Percentiles rank a stretch among this genome's conserved stretches.
phyloP scores from a whole-genome alignment of 2,797 vertebrate species.

The Aphelocoma californica region DNA sequence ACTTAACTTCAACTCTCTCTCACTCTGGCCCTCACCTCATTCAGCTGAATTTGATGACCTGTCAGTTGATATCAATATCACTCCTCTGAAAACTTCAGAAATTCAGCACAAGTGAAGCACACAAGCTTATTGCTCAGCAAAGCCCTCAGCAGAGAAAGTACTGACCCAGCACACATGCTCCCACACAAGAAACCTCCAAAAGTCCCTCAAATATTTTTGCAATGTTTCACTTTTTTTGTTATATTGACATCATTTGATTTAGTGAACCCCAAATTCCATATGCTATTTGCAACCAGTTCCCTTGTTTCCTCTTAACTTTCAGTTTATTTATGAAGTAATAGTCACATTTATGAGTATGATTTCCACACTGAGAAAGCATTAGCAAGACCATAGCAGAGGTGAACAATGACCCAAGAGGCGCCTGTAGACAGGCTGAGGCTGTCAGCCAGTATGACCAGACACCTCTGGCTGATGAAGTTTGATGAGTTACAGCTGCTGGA shows the following conservation, averaged over 20 bases:
- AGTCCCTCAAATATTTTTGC: not conserved
- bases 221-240: not conserved
- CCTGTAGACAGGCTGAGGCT: not conserved
- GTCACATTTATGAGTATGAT: not conserved
- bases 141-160: not conserved
- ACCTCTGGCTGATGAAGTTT: not conserved
- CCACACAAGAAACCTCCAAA: not conserved
- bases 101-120: not conserved
- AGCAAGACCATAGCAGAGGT: not conserved
- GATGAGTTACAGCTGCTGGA: not conserved
- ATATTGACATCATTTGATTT: not conserved
- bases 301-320: not conserved
- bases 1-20: not conserved
- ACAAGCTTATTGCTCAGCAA: not conserved
- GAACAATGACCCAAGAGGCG: rapidly evolving
- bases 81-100: not conserved
- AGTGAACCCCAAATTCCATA: not conserved
- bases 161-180: not conserved
- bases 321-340: not conserved
- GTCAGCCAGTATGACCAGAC: rapidly evolving
- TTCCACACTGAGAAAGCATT: not conserved
- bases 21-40: not conserved
- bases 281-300: not conserved
- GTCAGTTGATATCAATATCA: not conserved
- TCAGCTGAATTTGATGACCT: not conserved